A percentile compares a stretch with the other conserved stretches of the same genome.
phyloP scores from a whole-genome alignment of 1,140 invertebrate species.

The Cyphomyrmex costatus region DNA sequence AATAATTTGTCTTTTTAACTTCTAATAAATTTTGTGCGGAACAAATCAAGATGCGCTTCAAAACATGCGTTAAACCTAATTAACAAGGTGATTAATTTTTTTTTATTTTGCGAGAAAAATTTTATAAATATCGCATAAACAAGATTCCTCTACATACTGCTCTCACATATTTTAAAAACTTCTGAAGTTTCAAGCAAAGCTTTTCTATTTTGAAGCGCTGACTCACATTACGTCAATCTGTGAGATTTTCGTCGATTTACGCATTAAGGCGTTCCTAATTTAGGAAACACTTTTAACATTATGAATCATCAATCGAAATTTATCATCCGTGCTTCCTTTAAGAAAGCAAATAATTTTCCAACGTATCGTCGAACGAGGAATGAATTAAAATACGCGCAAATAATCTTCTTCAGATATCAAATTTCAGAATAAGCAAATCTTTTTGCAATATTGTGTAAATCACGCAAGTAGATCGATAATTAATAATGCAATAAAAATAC shows the following conservation, averaged over 20 bases:
- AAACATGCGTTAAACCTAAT: not conserved
- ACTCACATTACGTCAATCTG: slow-evolving; percentile 51
- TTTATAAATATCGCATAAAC: not conserved
- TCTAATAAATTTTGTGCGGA: not conserved
- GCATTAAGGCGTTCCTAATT: slow-evolving; percentile 60
- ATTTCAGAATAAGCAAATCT: not conserved
- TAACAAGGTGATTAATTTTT: not conserved
- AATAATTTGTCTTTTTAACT: not conserved
- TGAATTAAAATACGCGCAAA: not conserved
- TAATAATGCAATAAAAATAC: not conserved
- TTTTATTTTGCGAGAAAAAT: not conserved
- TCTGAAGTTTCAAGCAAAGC: slow-evolving; percentile 4
- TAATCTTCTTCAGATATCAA: not conserved
- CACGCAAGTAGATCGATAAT: not conserved
- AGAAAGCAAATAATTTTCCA: slow-evolving; percentile 10
- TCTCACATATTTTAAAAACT: slow-evolving; percentile 2
- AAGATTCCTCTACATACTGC: not conserved
- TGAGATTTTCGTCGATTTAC: slow-evolving; percentile 45
- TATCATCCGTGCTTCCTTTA: not conserved
- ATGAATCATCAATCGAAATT: slow-evolving; percentile 57
- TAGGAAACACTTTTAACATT: slow-evolving; percentile 30
- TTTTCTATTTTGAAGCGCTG: slow-evolving; percentile 68
- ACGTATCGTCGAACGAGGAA: not conserved
- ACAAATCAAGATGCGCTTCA: not conserved
- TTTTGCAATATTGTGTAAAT: not conserved